Base-by-base conservation (phyloP, 2,888 invertebrate species). In the Thereva nobilitata region DNA sequence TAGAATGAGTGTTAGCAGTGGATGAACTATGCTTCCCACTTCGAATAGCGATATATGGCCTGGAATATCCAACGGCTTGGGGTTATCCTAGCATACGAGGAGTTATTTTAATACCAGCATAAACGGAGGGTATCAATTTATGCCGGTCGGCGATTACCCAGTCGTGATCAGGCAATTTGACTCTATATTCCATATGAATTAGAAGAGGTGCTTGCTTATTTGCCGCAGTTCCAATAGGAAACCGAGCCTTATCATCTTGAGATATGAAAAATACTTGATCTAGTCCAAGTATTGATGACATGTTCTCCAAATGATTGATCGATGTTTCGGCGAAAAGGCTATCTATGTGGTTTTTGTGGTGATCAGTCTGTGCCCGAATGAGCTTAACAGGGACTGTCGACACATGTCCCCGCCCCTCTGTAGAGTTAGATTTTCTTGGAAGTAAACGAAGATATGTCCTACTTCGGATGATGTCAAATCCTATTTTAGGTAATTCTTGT, bases 241-340 rank as follows among this genome's bases (percentile, higher is more conserved):
- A 75, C 12, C 77, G 68, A 23, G 77, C 75, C 73, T 77, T 75
- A 57, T 77, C 75, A 72, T 77, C 76, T 69, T 75, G 73, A 45
- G 44, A 44, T 44, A 57, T 10, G 38, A 64, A 64, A 42, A 64
- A 64, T 37, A 64, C 64, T 64, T 64, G 52, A 34, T 54, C 54
- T 55, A 45, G 54, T 61, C 54, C 63, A 9, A 45, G 64, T 54
- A 68, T 59, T 12, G 61, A 68, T 61, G 65, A 50, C 40, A 64
- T 52, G 5, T 50, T 42, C 53, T 64, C 53, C 6, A 64, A 50
- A 45, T 64, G 41, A 50, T 52, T 12, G 52, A 64, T 64, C 53
- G 59, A 59, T 53, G 45, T 61, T 54, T 59, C 61, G 61, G 65
- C 59, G 61, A 66, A 68, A 34, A 52, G 57, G 57, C 65, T 63